Conservation (phyloP, 1,140 invertebrate species). For the Zaprionus nigranus region DNA sequence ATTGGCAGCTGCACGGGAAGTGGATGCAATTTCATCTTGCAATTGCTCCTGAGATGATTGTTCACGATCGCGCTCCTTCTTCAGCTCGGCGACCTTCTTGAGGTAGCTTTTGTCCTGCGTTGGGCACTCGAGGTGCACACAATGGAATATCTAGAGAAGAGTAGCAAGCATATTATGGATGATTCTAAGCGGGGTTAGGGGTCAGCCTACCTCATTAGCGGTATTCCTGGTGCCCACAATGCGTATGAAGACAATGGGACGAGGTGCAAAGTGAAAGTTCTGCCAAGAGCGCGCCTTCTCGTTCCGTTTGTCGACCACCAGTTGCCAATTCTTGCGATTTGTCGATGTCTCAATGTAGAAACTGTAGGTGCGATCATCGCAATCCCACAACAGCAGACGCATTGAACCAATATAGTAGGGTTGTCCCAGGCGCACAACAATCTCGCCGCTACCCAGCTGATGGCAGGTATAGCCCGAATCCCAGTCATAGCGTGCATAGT, state of each 20-base stretch:
- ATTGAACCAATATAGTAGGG: constrained; percentile 97
- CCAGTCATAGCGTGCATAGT: constrained; percentile 98
- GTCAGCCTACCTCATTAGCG: constrained; percentile 93
- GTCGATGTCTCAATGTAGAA: constrained; percentile 98
- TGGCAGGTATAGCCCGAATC: constrained; percentile 99
- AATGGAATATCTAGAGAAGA: constrained; percentile 94
- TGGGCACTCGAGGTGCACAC: constrained; percentile 98
- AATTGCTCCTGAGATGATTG: background rate
- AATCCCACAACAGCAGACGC: constrained; percentile 98
- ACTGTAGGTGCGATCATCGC: constrained; percentile 97
- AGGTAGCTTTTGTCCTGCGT: constrained; percentile 85
- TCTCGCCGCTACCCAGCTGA: constrained; percentile 97
- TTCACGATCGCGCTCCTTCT: constrained; percentile 22
- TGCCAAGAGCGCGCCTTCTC: constrained; percentile 92
- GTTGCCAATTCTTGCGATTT: constrained; percentile 96
- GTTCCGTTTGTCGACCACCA: constrained; percentile 89
- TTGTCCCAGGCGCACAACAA: constrained; percentile 97
- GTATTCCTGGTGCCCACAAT: constrained; percentile 98
- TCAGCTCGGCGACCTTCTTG: constrained; percentile 56
- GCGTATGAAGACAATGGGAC: constrained; percentile 96
- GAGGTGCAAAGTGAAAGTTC: constrained; percentile 91
- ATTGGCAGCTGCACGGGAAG: constrained; percentile 43
- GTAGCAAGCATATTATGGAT: background rate
- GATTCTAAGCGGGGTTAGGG: background rate
- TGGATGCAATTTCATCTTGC: constrained; percentile 49